These are phyloP conservation scores for Anthopleura xanthogrammica DNA, from an alignment of 92 coral and sea anemone genomes.

Conservation along the genomic window DNA sequence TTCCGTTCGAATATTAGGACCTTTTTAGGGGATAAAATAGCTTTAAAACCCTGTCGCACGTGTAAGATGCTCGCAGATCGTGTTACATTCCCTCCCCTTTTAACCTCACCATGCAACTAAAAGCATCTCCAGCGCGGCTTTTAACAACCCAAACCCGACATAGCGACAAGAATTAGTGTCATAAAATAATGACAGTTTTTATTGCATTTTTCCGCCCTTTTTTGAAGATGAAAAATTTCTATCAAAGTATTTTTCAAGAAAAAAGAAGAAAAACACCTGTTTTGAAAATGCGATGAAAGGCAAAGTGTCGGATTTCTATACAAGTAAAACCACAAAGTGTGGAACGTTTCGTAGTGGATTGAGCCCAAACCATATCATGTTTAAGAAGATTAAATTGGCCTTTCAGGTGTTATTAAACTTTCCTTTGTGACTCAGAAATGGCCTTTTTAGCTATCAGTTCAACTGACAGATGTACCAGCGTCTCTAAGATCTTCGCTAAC, in stretches of 20 bases:
- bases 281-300: slow-evolving; percentile 27
- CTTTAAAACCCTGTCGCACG: slow-evolving; percentile 22
- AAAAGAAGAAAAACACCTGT: slow-evolving; percentile 27
- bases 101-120: slow-evolving; percentile 21
- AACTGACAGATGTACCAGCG: slow-evolving; percentile 27
- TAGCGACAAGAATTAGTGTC: slow-evolving; percentile 27
- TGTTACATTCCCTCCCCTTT: slow-evolving; percentile 25
- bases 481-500: slow-evolving; percentile 29
- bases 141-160: slow-evolving; percentile 18
- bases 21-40: slow-evolving; percentile 24
- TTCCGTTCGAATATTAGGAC: slow-evolving; percentile 35
- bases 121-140: slow-evolving; percentile 28
- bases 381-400: slow-evolving; percentile 31
- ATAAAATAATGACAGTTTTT: slow-evolving; percentile 23
- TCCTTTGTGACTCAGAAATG: slow-evolving; percentile 33
- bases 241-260: slow-evolving; percentile 17
- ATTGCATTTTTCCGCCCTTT: slow-evolving; percentile 31
- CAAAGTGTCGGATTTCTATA: slow-evolving; percentile 16
- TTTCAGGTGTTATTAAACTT: slow-evolving; percentile 30
- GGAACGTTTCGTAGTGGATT: slow-evolving; percentile 20
- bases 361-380: slow-evolving; percentile 25
- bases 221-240: slow-evolving; percentile 9
- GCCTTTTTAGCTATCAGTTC: slow-evolving; percentile 24
- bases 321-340: slow-evolving; percentile 20
- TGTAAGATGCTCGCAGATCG: slow-evolving; percentile 26